A percentile compares a stretch with the other conserved stretches of the same genome.
These are phyloP conservation scores for Oreochromis grahami DNA, from an alignment of 2,797 vertebrate species.

Conservation along the genomic window DNA sequence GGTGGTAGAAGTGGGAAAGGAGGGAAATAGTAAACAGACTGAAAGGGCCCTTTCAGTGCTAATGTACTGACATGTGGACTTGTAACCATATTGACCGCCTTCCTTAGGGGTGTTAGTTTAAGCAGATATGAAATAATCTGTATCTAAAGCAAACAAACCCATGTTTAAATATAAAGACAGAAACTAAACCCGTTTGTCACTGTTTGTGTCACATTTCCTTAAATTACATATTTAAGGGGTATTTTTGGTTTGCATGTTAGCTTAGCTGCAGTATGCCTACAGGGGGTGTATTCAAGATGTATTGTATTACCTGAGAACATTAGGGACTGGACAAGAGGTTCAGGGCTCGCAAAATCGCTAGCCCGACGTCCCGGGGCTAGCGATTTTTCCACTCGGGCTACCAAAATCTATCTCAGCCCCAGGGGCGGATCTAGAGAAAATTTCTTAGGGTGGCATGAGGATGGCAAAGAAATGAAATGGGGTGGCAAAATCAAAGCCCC, in stretches of 20 bases:
- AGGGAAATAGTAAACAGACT: neutral
- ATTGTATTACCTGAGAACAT: neutral
- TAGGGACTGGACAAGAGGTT: neutral
- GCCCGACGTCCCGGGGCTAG: no score
- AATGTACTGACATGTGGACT: neutral
- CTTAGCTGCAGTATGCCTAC: neutral
- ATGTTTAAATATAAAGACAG: neutral
- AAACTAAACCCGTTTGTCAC: neutral
- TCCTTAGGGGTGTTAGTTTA: neutral
- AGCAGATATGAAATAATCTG: neutral
- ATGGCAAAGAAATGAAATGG: no score
- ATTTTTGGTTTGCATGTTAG: neutral
- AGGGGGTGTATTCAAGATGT: neutral
- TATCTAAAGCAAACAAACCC: neutral
- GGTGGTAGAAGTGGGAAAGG: neutral
- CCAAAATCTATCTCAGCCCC: no score
- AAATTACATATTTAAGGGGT: neutral
- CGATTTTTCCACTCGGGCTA: no score
- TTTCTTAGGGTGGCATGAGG: no score
- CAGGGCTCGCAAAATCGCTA: no score
- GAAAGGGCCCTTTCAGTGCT: neutral
- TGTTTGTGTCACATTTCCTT: neutral
- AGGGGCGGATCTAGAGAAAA: no score
- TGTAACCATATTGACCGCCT: neutral
- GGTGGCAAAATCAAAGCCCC: no score